phyloP scores from a whole-genome alignment of 2,888 invertebrate genomes.

The Artemia sp. region DNA sequence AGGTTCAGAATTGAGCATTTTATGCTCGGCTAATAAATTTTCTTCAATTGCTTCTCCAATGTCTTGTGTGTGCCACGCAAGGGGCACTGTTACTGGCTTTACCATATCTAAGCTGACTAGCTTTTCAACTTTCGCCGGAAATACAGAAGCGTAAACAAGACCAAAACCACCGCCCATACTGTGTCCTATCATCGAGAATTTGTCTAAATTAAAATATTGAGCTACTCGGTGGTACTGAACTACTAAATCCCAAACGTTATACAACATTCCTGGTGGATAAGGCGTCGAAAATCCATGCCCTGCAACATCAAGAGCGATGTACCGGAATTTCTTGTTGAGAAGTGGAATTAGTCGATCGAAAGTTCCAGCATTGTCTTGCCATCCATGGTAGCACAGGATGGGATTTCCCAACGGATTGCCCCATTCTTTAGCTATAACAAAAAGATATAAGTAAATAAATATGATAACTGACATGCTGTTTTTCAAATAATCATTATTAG shows the following conservation, averaged over 20 bases:
- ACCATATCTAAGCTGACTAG: conserved; percentile 27
- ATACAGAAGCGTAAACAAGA: conserved; percentile 30
- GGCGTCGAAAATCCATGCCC: conserved; percentile 24
- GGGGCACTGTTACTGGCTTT: conserved; percentile 24
- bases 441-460: neutral
- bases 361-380: conserved; percentile 23
- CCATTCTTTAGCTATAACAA: conserved; percentile 21
- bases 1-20: neutral
- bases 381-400: conserved; percentile 24
- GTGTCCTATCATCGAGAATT: conserved; percentile 26
- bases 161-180: conserved; percentile 31
- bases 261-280: conserved; percentile 22
- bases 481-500: too few relatives aligned
- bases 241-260: conserved; percentile 20
- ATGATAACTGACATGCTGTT: neutral
- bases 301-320: conserved; percentile 23
- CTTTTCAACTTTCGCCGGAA: conserved; percentile 29
- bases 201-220: conserved; percentile 22
- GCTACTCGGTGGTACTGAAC: conserved; percentile 18
- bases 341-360: conserved; percentile 23
- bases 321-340: conserved; percentile 20
- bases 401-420: conserved; percentile 16
- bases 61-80: conserved; percentile 19
- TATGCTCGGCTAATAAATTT: conserved; percentile 4
- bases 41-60: conserved; percentile 14